These are phyloP conservation scores for Montipora efflorescens DNA, from an alignment of 64 coral and sea anemone species.

Conservation along the genomic window DNA sequence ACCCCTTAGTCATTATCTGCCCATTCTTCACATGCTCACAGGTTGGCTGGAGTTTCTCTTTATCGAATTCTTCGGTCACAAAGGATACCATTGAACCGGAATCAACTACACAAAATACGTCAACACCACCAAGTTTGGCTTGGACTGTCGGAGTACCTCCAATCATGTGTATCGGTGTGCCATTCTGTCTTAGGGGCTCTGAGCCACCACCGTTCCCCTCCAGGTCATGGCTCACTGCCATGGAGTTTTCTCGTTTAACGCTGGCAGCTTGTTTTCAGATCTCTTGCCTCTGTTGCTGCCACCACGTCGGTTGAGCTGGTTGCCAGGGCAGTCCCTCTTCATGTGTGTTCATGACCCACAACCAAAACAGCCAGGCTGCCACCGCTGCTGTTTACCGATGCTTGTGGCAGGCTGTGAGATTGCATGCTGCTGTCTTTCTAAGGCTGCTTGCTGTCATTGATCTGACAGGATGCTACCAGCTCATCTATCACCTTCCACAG, in stretches of 20 bases:
- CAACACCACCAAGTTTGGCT: conserved; percentile 52
- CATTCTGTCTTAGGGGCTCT: not conserved
- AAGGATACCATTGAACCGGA: conserved; percentile 71
- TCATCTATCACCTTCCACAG: too few species aligned
- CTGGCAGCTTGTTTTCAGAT: not conserved
- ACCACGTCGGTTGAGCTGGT: not conserved
- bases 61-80: conserved; percentile 63
- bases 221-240: conserved; percentile 40
- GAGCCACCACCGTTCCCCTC: conserved; percentile 37
- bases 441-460: too few species aligned
- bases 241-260: conserved; percentile 25
- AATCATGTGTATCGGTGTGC: not conserved
- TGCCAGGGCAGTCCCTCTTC: not conserved
- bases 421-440: too few species aligned
- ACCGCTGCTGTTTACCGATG: too few species aligned
- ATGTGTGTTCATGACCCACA: not conserved
- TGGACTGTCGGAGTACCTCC: conserved; percentile 44
- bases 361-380: too few species aligned
- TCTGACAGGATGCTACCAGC: too few species aligned
- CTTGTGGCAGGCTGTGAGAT: too few species aligned
- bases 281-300: not conserved
- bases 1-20: not conserved
- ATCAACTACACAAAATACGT: conserved; percentile 9
- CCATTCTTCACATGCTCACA: not conserved
- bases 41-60: conserved; percentile 48